Conservation (phyloP, 2,888 invertebrate species). For the Rhingia rostrata region DNA sequence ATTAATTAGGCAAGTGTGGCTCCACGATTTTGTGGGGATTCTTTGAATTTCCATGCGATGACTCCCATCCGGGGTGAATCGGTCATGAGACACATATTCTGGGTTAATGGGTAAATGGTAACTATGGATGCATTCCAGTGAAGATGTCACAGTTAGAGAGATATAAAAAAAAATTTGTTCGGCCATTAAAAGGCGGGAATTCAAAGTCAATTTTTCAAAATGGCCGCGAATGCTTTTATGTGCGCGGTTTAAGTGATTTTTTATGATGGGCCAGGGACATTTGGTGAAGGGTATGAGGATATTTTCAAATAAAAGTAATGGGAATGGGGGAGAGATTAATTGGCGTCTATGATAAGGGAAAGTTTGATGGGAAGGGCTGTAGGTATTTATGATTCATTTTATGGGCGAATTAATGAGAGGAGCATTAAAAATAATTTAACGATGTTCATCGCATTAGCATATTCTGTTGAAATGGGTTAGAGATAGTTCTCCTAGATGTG, state of each 20-base stretch:
- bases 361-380: constrained; percentile 64
- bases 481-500: neutral
- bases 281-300: constrained; percentile 15
- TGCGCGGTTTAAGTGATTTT: constrained; percentile 49
- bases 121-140: constrained; percentile 19
- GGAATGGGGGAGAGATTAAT: neutral
- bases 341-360: neutral
- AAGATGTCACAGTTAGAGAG: constrained; percentile 36
- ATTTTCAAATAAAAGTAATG: neutral
- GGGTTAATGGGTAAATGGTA: constrained; percentile 61
- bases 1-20: constrained; percentile 37
- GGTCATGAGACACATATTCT: neutral
- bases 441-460: neutral
- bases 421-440: neutral
- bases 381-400: neutral
- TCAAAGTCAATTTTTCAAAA: constrained; percentile 33
- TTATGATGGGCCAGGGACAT: neutral
- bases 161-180: constrained; percentile 32
- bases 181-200: constrained; percentile 25
- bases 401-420: neutral
- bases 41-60: constrained; percentile 58
- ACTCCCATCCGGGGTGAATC: constrained; percentile 28
- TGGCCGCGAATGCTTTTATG: constrained; percentile 17
- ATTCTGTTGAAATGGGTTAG: neutral
- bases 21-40: constrained; percentile 4